Evolutionary conservation across 2,797 vertebrate species (phyloP).

Genomic region (Pitangus sulphuratus): DNA sequence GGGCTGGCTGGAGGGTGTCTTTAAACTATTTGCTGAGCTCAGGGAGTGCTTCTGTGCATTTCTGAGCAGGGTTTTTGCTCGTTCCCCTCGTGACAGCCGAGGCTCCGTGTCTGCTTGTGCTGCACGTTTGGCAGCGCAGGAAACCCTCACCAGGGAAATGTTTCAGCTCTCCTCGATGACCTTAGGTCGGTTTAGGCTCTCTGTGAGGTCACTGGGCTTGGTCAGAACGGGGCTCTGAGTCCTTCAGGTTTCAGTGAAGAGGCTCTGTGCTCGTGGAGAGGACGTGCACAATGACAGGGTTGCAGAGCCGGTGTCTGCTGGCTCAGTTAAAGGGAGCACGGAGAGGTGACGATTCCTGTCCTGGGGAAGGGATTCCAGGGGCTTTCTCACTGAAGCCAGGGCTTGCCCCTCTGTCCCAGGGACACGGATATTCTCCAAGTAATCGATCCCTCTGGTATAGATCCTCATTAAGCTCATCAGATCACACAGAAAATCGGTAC

Average conservation of each 20-base stretch:
- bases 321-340: not conserved
- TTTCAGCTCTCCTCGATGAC: not conserved
- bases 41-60: not conserved
- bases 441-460: too few species aligned
- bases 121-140: not conserved
- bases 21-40: not conserved
- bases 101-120: accelerated
- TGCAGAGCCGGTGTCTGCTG: not conserved
- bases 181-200: not conserved
- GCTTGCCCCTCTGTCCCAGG: too few species aligned
- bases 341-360: not conserved
- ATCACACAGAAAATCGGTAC: too few species aligned
- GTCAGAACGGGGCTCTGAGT: not conserved
- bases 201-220: not conserved
- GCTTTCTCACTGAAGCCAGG: too few species aligned
- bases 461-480: too few species aligned
- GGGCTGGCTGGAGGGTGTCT: not conserved
- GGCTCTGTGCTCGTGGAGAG: not conserved
- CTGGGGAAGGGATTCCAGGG: too few species aligned
- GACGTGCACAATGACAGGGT: accelerated
- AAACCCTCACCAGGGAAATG: not conserved
- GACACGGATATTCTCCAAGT: too few species aligned
- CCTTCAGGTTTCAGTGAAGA: not conserved
- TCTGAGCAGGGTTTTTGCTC: not conserved
- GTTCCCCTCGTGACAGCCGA: accelerated